A percentile compares a stretch with the other conserved stretches of the same genome.
Conservation (phyloP, 2,113 vertebrate genomes). For the Gopherus flavomarginatus region DNA sequence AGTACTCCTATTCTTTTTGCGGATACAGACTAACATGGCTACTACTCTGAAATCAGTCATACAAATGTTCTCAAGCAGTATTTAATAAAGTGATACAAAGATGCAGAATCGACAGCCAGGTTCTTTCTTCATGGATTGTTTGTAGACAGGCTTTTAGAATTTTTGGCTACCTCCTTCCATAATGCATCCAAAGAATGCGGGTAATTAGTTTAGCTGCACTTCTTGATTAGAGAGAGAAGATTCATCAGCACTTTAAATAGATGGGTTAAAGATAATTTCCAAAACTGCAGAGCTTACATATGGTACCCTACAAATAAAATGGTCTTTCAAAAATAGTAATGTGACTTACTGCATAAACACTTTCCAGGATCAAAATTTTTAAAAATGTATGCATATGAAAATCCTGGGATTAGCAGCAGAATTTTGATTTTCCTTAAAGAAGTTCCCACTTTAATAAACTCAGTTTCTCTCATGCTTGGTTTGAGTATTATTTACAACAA, state of each 20-base stretch:
- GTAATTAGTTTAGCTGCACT: not conserved
- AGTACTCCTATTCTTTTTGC: too few relatives aligned
- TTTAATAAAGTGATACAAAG: not conserved
- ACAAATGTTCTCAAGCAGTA: not conserved
- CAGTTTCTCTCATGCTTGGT: slow-evolving; percentile 10
- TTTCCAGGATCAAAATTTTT: slow-evolving; percentile 49
- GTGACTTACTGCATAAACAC: slow-evolving; percentile 41
- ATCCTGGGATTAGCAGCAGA: slow-evolving; percentile 48
- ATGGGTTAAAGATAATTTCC: slow-evolving; percentile 19
- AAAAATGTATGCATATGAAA: slow-evolving; percentile 58
- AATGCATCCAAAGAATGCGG: not conserved
- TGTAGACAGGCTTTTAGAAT: not conserved
- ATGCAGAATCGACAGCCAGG: not conserved
- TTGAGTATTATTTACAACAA: slow-evolving; percentile 40
- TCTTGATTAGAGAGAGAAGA: slow-evolving; percentile 34
- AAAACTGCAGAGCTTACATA: slow-evolving; percentile 23
- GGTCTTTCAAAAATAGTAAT: slow-evolving; percentile 28
- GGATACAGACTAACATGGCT: too few relatives aligned
- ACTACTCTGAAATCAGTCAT: not conserved
- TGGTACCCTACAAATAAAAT: slow-evolving; percentile 30
- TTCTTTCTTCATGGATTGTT: not conserved
- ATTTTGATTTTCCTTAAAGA: slow-evolving; percentile 27
- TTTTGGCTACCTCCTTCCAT: not conserved
- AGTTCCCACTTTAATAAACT: slow-evolving; percentile 53
- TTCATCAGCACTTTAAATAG: slow-evolving; percentile 44